Base-by-base conservation (phyloP, 2,888 invertebrate genomes). In the Cinara cedri region DNA sequence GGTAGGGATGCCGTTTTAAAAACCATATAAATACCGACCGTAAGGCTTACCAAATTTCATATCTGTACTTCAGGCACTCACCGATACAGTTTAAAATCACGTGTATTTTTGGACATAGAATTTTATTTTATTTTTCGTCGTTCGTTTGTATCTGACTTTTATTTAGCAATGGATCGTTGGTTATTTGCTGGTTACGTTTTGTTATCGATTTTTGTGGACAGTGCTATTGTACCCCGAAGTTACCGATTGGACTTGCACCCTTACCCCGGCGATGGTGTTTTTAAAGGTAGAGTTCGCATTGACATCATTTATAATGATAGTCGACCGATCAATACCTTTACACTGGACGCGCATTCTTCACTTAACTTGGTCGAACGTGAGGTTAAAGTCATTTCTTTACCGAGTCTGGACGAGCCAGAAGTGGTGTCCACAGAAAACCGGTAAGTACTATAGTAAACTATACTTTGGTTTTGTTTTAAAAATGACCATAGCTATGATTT, bases 191-290 rank as follows among this genome's bases (percentile, higher is more conserved):
- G 57, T 34, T 68, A 57, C 21, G 68, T 78, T 46, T 34, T 70
- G 19, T 46, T 76, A 2, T 49, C 34, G 4, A 19, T 55, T 14
- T 16, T 19, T 14, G 54, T 55, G 6, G 55, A 60, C 16, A 9
- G 80, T 55, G 75, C 81, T 3, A 81, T 83, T 10, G 81, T 88
- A 46, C 93, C 93, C 0, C 88, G 87, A 0, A 89, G 88, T 6
- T 94, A 94, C 84, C 87, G 88, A 26, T 84, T 94, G 46, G 88
- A 91, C 80, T 84, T 94, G 13, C 89, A 91, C 81, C 92, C 93
- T 0, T 89, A 89, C 81, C 86, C 91, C 0, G 89, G 89, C 54
- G 89, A 91, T 72, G 89, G 89, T 0, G 87, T 88, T 14, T 94
- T 92, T 84, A 89, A 88, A 78, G 81, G 81, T n/a, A 81, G 72